A percentile compares a stretch with the other conserved stretches of the same genome.
Evolutionary conservation across 2,888 invertebrate genomes (phyloP).

Genomic region (Rhingia campestris): DNA sequence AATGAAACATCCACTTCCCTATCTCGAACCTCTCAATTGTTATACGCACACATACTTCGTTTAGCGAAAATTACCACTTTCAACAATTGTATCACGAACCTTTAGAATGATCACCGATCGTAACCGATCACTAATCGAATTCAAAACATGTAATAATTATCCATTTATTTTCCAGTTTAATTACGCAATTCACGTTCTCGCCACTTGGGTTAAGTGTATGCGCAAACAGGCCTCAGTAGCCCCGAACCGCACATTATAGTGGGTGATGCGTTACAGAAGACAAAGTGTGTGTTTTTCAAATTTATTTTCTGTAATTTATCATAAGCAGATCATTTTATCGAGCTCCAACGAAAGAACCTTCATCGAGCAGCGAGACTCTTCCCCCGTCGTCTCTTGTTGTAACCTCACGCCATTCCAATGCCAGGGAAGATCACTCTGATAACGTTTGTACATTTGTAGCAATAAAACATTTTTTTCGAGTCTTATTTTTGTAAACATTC

Average conservation of each 20-base stretch:
- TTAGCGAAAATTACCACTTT: neutral
- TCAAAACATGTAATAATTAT: slow-evolving; percentile 68
- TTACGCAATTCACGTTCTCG: slow-evolving; percentile 63
- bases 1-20: too few species aligned
- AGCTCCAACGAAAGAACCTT: slow-evolving; percentile 42
- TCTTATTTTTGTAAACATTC: too few species aligned
- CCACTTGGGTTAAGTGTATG: slow-evolving; percentile 29
- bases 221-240: slow-evolving; percentile 18
- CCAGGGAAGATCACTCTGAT: slow-evolving; percentile 4
- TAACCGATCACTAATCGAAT: slow-evolving; percentile 39
- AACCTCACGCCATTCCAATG: slow-evolving; percentile 12
- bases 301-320: slow-evolving; percentile 26
- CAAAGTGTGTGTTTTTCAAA: slow-evolving; percentile 3
- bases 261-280: slow-evolving; percentile 27
- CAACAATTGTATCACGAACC: slow-evolving; percentile 40
- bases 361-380: slow-evolving; percentile 37
- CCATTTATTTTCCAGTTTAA: slow-evolving; percentile 63
- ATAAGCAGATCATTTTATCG: slow-evolving; percentile 52
- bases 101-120: slow-evolving; percentile 49
- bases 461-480: neutral
- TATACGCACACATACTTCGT: too few species aligned
- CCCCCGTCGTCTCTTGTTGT: neutral
- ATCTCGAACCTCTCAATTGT: too few species aligned
- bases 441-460: neutral
- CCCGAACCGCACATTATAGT: neutral